Conservation (phyloP, 2,888 invertebrate genomes). For the Clanis bilineata region DNA sequence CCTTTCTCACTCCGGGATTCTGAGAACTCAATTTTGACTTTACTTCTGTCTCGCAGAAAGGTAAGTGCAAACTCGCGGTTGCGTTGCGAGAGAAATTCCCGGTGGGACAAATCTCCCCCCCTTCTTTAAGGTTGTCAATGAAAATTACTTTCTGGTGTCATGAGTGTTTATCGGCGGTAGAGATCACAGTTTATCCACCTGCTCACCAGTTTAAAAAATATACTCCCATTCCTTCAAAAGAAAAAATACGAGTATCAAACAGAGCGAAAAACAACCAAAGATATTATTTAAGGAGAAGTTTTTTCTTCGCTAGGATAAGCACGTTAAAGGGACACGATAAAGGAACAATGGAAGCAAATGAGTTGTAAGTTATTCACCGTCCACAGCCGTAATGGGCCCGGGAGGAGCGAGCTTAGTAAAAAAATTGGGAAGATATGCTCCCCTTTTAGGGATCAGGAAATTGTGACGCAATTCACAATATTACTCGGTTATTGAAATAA, state of each 20-base stretch:
- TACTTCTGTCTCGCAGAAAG: no score
- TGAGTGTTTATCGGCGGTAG: no score
- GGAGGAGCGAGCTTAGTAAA: constrained; percentile 28
- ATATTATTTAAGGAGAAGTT: constrained; percentile 24
- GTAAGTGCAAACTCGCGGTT: no score
- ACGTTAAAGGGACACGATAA: constrained; percentile 47
- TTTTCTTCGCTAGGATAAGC: constrained; percentile 29
- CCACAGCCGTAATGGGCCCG: constrained; percentile 44
- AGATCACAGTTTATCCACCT: no score
- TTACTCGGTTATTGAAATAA: background rate
- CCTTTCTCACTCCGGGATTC: no score
- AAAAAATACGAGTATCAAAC: constrained; percentile 13
- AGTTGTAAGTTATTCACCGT: constrained; percentile 62
- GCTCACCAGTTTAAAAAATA: no score
- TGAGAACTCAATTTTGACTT: no score
- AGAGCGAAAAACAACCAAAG: constrained; percentile 15
- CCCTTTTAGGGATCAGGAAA: constrained; percentile 21
- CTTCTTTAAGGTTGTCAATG: no score
- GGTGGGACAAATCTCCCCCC: no score
- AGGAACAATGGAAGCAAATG: constrained; percentile 71
- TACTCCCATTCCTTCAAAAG: no score
- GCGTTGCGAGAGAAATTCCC: no score
- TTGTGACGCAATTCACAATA: constrained; percentile 18
- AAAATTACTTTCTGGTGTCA: no score
- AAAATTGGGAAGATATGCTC: constrained; percentile 19